A percentile compares a stretch with the other conserved stretches of the same genome.
Conservation (phyloP, 2,797 vertebrate species). For the Adrianichthys oophorus region DNA sequence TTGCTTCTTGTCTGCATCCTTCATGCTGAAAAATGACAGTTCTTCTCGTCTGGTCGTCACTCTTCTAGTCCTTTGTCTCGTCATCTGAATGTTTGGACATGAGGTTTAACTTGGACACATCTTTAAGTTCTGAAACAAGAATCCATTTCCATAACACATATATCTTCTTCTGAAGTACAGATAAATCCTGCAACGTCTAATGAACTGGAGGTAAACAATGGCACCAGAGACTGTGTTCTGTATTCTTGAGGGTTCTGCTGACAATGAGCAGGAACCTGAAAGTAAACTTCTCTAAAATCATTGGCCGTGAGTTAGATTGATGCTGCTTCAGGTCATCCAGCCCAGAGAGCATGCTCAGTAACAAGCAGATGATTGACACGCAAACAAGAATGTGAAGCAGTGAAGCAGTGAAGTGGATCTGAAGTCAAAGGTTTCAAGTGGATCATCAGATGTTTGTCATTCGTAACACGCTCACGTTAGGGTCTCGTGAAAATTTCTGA, state of each 20-base stretch:
- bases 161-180: slow-evolving; percentile 12
- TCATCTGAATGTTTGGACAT: slow-evolving; percentile 32
- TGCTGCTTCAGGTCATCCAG: slow-evolving; percentile 85
- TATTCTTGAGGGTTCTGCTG: background rate
- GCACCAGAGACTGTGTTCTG: too few species aligned
- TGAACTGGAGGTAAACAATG: too few species aligned
- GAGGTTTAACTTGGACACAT: slow-evolving; percentile 33
- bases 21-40: slow-evolving; percentile 59
- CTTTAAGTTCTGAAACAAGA: slow-evolving; percentile 22
- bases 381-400: background rate
- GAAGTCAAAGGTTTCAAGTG: background rate
- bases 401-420: too few species aligned
- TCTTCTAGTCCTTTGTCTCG: slow-evolving; percentile 13
- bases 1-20: slow-evolving; percentile 61
- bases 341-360: slow-evolving; percentile 75
- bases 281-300: too few species aligned
- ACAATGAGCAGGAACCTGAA: background rate
- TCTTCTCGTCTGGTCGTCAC: slow-evolving; percentile 42
- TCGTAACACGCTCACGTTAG: slow-evolving; percentile 1
- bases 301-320: background rate
- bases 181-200: background rate
- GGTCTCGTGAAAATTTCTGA: slow-evolving; percentile 33
- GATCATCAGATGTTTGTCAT: slow-evolving; percentile 10
- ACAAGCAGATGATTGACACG: background rate
- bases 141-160: slow-evolving; percentile 50